Evolutionary conservation across 2,797 vertebrate species (phyloP).

Genomic region (Catharus ustulatus): DNA sequence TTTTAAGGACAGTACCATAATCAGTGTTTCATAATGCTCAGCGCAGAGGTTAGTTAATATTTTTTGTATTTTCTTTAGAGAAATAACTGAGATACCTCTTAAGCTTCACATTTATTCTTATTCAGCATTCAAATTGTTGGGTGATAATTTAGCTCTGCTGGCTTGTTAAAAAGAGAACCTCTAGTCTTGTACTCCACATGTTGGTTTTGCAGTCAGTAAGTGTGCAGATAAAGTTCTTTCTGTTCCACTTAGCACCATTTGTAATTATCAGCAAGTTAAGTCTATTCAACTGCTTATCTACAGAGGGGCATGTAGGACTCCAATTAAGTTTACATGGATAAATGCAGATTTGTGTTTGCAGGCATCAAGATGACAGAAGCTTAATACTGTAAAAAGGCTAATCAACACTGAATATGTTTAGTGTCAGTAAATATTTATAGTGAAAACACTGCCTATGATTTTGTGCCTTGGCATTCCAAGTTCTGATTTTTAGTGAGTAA

Average conservation of each 20-base stretch:
- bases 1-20: background rate
- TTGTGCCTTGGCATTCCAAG: slow-evolving; percentile 44
- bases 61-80: background rate
- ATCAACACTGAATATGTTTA: slow-evolving; percentile 77
- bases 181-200: background rate
- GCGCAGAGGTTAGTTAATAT: background rate
- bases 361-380: slow-evolving; percentile 71
- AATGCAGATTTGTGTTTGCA: slow-evolving; percentile 73
- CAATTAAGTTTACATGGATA: slow-evolving; percentile 75
- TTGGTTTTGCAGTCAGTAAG: slow-evolving; percentile 29
- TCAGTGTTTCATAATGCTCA: background rate
- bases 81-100: background rate
- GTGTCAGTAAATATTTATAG: slow-evolving; percentile 74
- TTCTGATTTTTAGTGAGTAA: slow-evolving; percentile 42
- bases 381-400: slow-evolving; percentile 75
- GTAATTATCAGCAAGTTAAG: slow-evolving; percentile 67
- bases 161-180: background rate
- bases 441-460: slow-evolving; percentile 49
- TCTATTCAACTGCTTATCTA: slow-evolving; percentile 70
- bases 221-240: slow-evolving; percentile 61
- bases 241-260: slow-evolving; percentile 67
- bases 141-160: background rate
- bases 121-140: slow-evolving; percentile 18
- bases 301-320: slow-evolving; percentile 67
- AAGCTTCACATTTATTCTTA: slow-evolving; percentile 16